Base-by-base conservation (phyloP, 1,140 invertebrate species). In the Tetragnatha versicolor region DNA sequence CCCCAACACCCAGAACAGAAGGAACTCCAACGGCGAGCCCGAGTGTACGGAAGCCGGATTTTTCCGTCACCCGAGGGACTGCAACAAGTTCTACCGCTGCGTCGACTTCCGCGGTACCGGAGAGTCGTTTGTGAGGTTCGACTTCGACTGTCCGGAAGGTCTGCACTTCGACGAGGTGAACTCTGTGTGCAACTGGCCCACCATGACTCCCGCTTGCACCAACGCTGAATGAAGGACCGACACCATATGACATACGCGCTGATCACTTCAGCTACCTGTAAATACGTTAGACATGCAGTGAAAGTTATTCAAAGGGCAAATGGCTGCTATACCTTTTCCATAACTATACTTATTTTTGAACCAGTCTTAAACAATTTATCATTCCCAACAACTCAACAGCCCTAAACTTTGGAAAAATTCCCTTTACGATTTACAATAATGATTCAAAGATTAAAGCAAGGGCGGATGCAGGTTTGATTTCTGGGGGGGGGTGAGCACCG, bases 111-210 rank as follows among this genome's bases (percentile, higher is more conserved):
- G 90, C 81, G 89, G 88, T 79, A 87, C 89, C 9, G 85, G 85
- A 9, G 86, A 79, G 51, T 69, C 88, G 10, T 85, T 92, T 73
- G 90, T 90, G 2, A 90, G 92, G 0, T 94, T 93, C 83, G 92
- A 94, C 85, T 94, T 94, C 85, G 89, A 92, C 68, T 86, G 86
- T 63, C 83, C 83, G 1, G 82, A 81, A 39, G 86, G 85, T 2
- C 84, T 87, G 1, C 83, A 85, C 29, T 87, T 86, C 60, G 86
- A 87, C 68, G 85, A 86, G 55, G 63, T 79, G n/a, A 60, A 85
- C 7, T 76, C 73, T n/a, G 75, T 76, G 0, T 83, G 83, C 45
- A 83, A 83, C 61, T 83, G 82, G 82, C 83, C 82, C 20, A 66
- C 77, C 25, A 49, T 70, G 47, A 69, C 65, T 6, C 80, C 82